Evolutionary conservation across 2,888 invertebrate species (phyloP).

Genomic region (Timema cristinae): DNA sequence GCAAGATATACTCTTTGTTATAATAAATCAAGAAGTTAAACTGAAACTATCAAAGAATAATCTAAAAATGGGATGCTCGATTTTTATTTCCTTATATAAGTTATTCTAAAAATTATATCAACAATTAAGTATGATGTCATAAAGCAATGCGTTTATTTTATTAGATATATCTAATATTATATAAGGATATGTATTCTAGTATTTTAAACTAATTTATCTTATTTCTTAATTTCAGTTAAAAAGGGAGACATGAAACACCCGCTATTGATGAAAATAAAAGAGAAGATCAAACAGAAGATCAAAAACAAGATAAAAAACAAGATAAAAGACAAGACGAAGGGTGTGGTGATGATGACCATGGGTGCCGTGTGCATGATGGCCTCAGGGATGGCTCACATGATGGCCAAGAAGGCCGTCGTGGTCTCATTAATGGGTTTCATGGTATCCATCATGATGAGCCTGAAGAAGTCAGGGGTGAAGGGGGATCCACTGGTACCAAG

Average conservation of each 20-base stretch:
- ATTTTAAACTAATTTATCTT: no score
- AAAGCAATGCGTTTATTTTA: no score
- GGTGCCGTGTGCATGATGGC: conserved; percentile 52
- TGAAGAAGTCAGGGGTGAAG: conserved; percentile 35
- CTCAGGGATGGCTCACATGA: conserved; percentile 54
- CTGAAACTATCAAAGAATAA: no score
- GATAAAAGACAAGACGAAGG: background rate
- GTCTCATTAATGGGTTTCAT: conserved; percentile 56
- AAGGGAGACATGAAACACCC: conserved; percentile 10
- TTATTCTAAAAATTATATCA: no score
- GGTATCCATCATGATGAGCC: conserved; percentile 51
- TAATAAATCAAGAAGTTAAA: no score
- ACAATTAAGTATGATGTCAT: no score
- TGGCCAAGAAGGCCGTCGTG: conserved; percentile 62
- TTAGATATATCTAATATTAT: no score
- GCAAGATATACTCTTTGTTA: no score
- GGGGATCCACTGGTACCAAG: background rate
- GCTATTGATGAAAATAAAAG: background rate
- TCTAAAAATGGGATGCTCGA: no score
- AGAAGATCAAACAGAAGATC: background rate
- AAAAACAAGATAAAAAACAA: conserved; percentile 13
- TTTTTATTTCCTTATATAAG: no score
- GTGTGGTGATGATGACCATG: conserved; percentile 47
- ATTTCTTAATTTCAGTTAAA: background rate
- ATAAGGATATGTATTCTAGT: no score